Conservation (phyloP, 2,797 vertebrate genomes). For the Moxostoma hubbsi region DNA sequence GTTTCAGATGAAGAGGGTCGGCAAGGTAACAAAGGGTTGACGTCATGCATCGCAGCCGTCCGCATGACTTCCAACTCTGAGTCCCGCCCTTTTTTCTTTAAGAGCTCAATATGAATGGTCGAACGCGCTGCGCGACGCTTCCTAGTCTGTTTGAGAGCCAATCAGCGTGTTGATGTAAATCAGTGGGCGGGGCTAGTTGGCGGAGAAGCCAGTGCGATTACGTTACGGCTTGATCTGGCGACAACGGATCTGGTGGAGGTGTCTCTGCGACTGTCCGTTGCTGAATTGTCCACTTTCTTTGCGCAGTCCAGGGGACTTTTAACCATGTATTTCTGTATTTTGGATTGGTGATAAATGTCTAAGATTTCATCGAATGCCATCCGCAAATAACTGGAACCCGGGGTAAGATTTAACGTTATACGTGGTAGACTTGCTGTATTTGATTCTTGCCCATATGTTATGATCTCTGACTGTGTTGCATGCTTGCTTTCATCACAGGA, state of each 20-base stretch:
- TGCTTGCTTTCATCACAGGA: conserved; percentile 24
- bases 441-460: conserved; percentile 61
- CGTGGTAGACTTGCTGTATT: conserved; percentile 17
- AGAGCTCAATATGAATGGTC: conserved; percentile 62
- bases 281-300: conserved; percentile 50
- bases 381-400: conserved; percentile 39
- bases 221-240: conserved; percentile 46
- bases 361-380: conserved; percentile 52
- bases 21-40: conserved; percentile 89
- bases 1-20: conserved; percentile 62
- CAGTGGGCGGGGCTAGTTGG: conserved; percentile 54
- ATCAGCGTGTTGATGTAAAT: conserved; percentile 57
- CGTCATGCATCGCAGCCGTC: conserved; percentile 79
- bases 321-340: conserved; percentile 57
- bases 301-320: conserved; percentile 52
- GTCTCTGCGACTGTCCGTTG: conserved; percentile 31
- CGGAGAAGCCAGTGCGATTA: conserved; percentile 54
- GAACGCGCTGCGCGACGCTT: conserved; percentile 58
- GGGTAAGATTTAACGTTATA: conserved; percentile 52
- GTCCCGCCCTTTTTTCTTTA: conserved; percentile 60
- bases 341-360: conserved; percentile 53
- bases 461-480: conserved; percentile 27
- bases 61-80: conserved; percentile 73
- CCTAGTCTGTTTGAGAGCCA: conserved; percentile 49
- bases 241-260: conserved; percentile 54